Evolutionary conservation across 2,888 invertebrate species (phyloP), one percentile per base, ranked within the genome.

Genomic region (Agrotis clavis): DNA sequence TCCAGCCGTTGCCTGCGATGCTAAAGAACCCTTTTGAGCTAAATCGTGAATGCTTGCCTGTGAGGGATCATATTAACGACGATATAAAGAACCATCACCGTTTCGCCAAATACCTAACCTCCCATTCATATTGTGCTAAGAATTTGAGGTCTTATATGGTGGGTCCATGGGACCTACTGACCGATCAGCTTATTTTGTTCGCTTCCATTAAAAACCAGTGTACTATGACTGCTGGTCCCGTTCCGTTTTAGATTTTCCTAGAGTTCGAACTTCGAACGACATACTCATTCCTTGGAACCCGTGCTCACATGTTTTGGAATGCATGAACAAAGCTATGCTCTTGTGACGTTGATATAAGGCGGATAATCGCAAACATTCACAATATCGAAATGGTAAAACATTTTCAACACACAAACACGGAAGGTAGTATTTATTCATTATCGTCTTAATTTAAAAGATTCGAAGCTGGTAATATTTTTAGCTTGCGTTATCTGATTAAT

Each of bases 1-100:
- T 96, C 95, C 96, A 96, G 96, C 95, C 93, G 95, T 95, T 95
- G 96, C 96, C 96, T 96, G 96, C 95, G 95, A 96, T 95, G 96
- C 96, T 96, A 96, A 94, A 95, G 93, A 96, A 93, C 94, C 96
- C 94, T 95, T 96, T 96, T 96, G 96, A 96, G 95, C 95, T 96
- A 96, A 95, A 96, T 94, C 95, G 95, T 96, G 96, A 96, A 96
- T 96, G 96, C 96, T 96, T 96, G 96, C 96, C 95, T 96, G 95
- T 96, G 95, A 95, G 94, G 95, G 94, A 95, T 95, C 96, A 96
- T 95, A 94, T 95, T 96, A 96, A 96, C 95, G 95, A 95, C 95
- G 95, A 95, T 93, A 91, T 89, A 93, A 93, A 92, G 93, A 94
- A 93, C 90, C 94, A 95, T 94, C 96, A 95, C 91, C 94, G 95